Base-by-base conservation (phyloP, 2,797 vertebrate genomes). In the Todus mexicanus region DNA sequence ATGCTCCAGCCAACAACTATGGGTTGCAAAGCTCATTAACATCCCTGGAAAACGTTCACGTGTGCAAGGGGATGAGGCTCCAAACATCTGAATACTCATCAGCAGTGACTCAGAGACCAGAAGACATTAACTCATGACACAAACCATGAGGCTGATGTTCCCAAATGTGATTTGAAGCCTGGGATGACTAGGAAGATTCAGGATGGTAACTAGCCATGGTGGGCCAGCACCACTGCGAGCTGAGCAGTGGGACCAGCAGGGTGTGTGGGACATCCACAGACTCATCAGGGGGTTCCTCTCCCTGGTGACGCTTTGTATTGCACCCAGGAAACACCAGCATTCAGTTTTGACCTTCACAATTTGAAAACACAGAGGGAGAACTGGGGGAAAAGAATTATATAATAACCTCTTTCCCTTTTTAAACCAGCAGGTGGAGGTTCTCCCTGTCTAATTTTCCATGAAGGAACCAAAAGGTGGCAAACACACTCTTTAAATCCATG, bases 101-200 rank as follows among this genome's bases (percentile, higher is more conserved):
- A 88, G 68, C 56, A n/a, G 29, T 93, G 91, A 94, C 63, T 92
- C 85, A 93, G 82, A 94, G 40, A 88, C 40, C 57, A 74, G 77
- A 70, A 93, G 78, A 88, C 57, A 13, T 80, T 81, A 86, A 86
- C 60, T 88, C 43, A 38, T 53, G 56, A 37, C 4, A 6, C 14
- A 47, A 73, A 73, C 18, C 3, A 0, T 5, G 29, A 72, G 53
- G 12, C 38, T 63, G 63, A 48, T 38, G 45, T 23, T 88, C n/a
- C 38, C 71, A 76, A 72, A 57, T 31, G 53, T 9, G 48, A 14
- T 64, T 15, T 82, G 61, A 90, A 87, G 51, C 15, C 68, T 56
- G 45, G 25, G 20, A n/a, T n/a, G n/a, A n/a, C n/a, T n/a, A n/a
- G 31, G 18, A 45, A n/a, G n/a, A 61, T 63, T 92, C 16, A 14